phyloP scores from a whole-genome alignment of 1,140 invertebrate genomes.

The Panulirus ornatus region DNA sequence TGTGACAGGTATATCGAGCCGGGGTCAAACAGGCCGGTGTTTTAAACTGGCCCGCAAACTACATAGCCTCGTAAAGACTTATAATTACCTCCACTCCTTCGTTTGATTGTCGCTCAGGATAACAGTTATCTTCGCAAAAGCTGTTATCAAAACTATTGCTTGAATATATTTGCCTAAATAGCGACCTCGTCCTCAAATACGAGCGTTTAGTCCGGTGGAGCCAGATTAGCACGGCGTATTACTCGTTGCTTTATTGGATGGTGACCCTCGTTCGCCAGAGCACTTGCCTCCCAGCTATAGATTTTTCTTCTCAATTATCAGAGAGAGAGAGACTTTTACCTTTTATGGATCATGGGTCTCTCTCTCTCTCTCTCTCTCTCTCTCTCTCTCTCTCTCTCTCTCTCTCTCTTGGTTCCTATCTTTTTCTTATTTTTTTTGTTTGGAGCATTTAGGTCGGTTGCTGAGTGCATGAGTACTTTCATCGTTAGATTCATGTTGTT shows the following conservation, averaged over 20 bases:
- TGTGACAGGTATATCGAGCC: neutral
- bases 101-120: neutral
- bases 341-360: too few species aligned
- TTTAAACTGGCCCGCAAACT: neutral
- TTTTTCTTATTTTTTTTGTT: too few species aligned
- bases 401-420: too few species aligned
- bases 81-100: neutral
- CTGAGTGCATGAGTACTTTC: too few species aligned
- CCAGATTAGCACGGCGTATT: neutral
- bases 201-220: neutral
- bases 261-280: too few species aligned
- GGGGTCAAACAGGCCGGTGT: neutral
- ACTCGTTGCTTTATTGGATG: neutral
- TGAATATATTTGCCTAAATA: constrained; percentile 18
- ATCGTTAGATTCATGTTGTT: too few species aligned
- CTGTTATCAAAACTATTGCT: constrained; percentile 15
- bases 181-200: neutral
- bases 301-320: too few species aligned
- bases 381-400: too few species aligned
- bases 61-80: neutral
- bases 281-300: too few species aligned
- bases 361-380: too few species aligned
- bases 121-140: neutral
- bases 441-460: too few species aligned
- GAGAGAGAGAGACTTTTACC: too few species aligned